Evolutionary conservation across 2,888 invertebrate genomes (phyloP), one percentile per base, ranked within the genome.

Genomic region (Heliconius aoede): DNA sequence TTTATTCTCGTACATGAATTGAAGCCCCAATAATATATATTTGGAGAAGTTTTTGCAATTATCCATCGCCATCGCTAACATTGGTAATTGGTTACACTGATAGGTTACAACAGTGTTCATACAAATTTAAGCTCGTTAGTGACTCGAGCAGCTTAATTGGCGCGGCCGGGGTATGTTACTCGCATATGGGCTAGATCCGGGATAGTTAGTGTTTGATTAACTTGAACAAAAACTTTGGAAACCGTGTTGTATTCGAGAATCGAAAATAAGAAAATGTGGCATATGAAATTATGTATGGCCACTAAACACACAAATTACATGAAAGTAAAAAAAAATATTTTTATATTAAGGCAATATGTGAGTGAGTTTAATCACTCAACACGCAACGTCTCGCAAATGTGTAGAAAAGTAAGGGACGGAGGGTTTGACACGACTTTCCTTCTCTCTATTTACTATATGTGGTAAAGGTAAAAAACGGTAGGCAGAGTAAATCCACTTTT

Each of bases 101-200:
- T 13, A 21, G 64, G 11, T 64, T 30, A 62, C 32, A 62, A 30
- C 62, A 30, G 32, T 36, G 32, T 64, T 64, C 64, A 64, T 64
- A 64, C 64, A 64, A 32, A 36, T 64, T 64, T 11, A 36, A 64
- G 64, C 36, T 64, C 64, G 64, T 64, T 65, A 65, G 65, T 65
- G 32, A 13, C 24, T 24, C n/a, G 36, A 61, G 28, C 28, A 24
- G 64, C 32, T 36, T 36, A 36, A 32, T 36, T 64, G 36, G 36
- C 36, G 30, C 30, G 11, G 32, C 30, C n/a, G n/a, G n/a, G 32
- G 64, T 64, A 21, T 11, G 30, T n/a, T 32, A 62, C 62, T 32
- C 8, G 30, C 62, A 32, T n/a, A n/a, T n/a, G n/a, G n/a, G n/a
- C 62, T 62, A 5, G 62, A 30, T 24, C n/a, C 30, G 3, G 30